Base-by-base conservation (phyloP, 2,113 vertebrate species). In the Phocoena sinus region DNA sequence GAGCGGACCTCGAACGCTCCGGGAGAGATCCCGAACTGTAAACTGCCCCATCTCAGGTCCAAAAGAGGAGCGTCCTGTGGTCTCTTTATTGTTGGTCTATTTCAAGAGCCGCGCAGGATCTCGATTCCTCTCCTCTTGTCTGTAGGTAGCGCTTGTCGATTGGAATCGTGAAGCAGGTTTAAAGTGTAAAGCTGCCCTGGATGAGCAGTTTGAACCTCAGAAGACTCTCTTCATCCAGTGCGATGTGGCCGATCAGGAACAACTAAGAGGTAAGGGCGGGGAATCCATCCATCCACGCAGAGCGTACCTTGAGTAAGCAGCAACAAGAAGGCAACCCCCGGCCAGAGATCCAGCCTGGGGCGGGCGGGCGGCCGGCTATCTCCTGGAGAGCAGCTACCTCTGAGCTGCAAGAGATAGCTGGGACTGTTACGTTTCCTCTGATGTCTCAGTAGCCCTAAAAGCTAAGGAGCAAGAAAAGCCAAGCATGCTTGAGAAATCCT, bases 201-300 rank as follows among this genome's bases (percentile, higher is more conserved):
- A 99, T 25, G 94, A 98, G 25, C 98, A 99, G 95, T 99, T 99
- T n/a, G 99, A 99, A 85, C 98, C 98, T 28, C 99, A 99, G 81
- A 98, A 98, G 96, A 99, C 98, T 20, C 86, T 98, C 0, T 99
- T 99, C 96, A 98, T 99, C 73, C 98, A 99, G 80, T 99, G 99
- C 74, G 99, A 99, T 92, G 99, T 99, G 92, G 99, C 99, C 33
- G 98, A 99, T 0, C 98, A 97, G 95, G 98, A 98, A 33, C 98
- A 99, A 38, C 98, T 99, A 79, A 98, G 97, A 99, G 99, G 99
- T 99, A 99, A 98, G 94, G 56, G 41, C 10, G 13, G n/a, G 25
- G 20, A 33, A 53, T 93, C 26, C 6, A 5, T 60, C 77, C 5
- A 56, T 53, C 41, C 0, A 15, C 33, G 5, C 33, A 0, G 26